Evolutionary conservation across 2,113 vertebrate species (phyloP), one percentile per base, ranked within the genome.

Genomic region (Macroglossus sobrinus): DNA sequence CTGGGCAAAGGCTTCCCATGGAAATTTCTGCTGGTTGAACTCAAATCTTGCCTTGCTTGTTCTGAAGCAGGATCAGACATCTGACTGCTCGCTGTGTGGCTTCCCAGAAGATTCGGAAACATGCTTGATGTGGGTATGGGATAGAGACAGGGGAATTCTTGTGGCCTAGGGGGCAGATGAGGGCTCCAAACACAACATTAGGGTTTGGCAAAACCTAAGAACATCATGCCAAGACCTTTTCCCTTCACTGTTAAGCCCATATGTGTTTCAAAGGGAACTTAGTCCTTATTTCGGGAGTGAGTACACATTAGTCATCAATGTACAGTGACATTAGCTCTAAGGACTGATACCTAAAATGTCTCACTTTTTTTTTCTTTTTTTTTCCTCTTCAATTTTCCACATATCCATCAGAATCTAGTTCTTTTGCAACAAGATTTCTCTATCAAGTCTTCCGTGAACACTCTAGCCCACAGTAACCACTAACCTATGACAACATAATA

Each of bases 81-180:
- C 68, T 69, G 74, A 86, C 71, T 80, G 40, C 69, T 93, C 69
- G 59, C 40, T 93, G 26, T 72, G 87, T 78, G 93, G 71, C 75
- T 93, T 97, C 89, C 92, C 92, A 93, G 84, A 92, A 96, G 79
- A 88, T 81, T 84, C 45, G 4, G 95, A 97, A 97, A 95, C 33
- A 92, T 1, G 13, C 64, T 97, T 97, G 96, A 97, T 97, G 96
- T 97, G 97, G 96, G 63, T 81, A 84, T 43, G 61, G 75, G 69
- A 82, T 68, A 35, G 92, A 57, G 80, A 93, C 53, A 86, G 53
- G 92, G 84, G 59, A 97, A 95, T 95, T 96, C 61, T 87, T 96
- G 92, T 43, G 96, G 97, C 63, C 72, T 57, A 61, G 38, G 26
- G 45, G 75, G 57, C 47, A 80, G 53, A 86, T 53, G 55, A 95